These are phyloP conservation scores for Hyperoodon ampullatus DNA, from an alignment of 2,113 vertebrate genomes.

Conservation along the genomic window DNA sequence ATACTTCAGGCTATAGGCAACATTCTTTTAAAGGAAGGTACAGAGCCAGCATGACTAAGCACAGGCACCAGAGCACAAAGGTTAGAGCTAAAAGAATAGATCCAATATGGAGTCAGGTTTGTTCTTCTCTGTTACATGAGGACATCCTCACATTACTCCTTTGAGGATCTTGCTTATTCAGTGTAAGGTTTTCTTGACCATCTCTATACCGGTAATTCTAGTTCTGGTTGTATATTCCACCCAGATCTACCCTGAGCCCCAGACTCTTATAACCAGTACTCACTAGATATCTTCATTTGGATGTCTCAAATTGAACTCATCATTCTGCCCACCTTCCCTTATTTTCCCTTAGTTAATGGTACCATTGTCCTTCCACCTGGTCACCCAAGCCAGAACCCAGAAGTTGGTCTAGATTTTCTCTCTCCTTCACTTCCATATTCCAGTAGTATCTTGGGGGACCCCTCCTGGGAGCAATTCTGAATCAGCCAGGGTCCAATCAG, in stretches of 20 bases:
- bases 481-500: not conserved
- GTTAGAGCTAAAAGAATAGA: not conserved
- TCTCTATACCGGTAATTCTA: not conserved
- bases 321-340: not conserved
- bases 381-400: not conserved
- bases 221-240: not conserved
- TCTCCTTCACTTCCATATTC: not conserved
- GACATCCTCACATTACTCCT: not conserved
- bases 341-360: not conserved
- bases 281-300: not conserved
- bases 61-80: not conserved
- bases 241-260: not conserved
- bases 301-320: not conserved
- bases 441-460: not conserved
- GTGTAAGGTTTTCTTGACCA: not conserved
- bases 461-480: not conserved
- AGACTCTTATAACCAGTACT: not conserved
- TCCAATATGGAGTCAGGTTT: not conserved
- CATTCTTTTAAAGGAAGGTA: not conserved
- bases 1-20: not conserved
- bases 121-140: not conserved
- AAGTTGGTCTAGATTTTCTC: not conserved
- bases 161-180: not conserved
- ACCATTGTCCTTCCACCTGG: not conserved
- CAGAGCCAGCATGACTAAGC: not conserved